A percentile compares a stretch with the other conserved stretches of the same genome.
Evolutionary conservation across 2,113 vertebrate genomes (phyloP).

Genomic region (Cyrtonyx montezumae): DNA sequence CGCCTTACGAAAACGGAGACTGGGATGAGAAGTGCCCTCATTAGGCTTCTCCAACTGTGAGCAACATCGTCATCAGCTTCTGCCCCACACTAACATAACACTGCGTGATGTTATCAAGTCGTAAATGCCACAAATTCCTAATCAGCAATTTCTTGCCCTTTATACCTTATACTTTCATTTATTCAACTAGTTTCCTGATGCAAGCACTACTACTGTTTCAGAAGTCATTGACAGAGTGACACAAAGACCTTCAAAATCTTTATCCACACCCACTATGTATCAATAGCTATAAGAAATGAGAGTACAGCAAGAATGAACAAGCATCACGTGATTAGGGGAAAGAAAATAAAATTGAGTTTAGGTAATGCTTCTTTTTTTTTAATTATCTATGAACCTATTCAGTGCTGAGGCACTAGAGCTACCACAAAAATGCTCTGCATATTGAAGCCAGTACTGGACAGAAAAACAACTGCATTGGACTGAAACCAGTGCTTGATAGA

Average conservation of each 20-base stretch:
- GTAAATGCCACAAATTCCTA: not conserved
- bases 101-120: not conserved
- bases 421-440: not conserved
- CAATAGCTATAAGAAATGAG: not conserved
- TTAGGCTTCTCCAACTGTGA: not conserved
- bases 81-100: not conserved
- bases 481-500: not conserved
- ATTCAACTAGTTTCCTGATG: not conserved
- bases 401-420: not conserved
- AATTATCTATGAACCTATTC: not conserved
- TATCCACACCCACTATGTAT: not conserved
- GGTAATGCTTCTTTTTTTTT: not conserved
- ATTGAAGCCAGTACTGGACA: not conserved
- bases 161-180: not conserved
- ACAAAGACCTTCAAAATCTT: not conserved
- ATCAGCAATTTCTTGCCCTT: not conserved
- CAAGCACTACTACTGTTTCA: not conserved
- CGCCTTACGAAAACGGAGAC: not conserved
- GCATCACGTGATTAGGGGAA: not conserved
- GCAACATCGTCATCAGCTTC: not conserved
- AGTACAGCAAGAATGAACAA: not conserved
- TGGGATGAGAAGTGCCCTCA: not conserved
- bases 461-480: not conserved
- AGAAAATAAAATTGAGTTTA: not conserved
- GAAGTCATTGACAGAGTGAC: not conserved